Conservation (phyloP, 2,888 invertebrate genomes). For the Poecilobothrus nobilitatus region DNA sequence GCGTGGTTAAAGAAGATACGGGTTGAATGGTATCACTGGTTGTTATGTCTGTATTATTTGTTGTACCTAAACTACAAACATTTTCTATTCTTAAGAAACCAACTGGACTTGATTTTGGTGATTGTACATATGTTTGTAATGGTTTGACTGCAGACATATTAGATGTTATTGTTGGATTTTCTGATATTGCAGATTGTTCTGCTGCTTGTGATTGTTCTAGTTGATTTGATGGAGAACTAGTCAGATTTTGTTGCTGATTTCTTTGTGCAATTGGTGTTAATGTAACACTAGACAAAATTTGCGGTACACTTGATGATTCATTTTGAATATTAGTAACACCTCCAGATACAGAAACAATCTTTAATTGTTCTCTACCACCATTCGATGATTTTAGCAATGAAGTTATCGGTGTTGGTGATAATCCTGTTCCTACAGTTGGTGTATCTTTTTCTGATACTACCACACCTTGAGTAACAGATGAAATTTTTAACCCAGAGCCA, state of each 20-base stretch:
- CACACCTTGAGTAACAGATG: background rate
- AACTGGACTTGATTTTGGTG: slow-evolving; percentile 25
- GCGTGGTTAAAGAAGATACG: too few relatives aligned
- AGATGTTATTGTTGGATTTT: background rate
- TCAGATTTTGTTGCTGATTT: slow-evolving; percentile 10
- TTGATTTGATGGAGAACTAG: slow-evolving; percentile 1
- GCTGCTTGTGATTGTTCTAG: slow-evolving; percentile 16
- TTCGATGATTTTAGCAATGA: too few relatives aligned
- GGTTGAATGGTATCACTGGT: too few relatives aligned
- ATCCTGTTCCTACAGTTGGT: slow-evolving; percentile 3
- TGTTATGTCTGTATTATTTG: too few relatives aligned
- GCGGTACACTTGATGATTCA: slow-evolving; percentile 18
- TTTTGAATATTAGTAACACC: background rate
- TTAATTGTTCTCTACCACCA: background rate
- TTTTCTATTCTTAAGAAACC: slow-evolving; percentile 27
- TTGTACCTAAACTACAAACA: slow-evolving; percentile 1
- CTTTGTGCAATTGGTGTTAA: background rate
- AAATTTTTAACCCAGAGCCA: background rate
- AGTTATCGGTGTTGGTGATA: background rate
- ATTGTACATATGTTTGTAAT: background rate
- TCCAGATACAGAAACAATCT: background rate
- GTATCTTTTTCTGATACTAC: background rate
- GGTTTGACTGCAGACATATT: slow-evolving; percentile 9
- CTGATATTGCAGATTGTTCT: slow-evolving; percentile 23
- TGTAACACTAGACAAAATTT: slow-evolving; percentile 18